Evolutionary conservation across 1,140 invertebrate species (phyloP), one percentile per base, ranked within the genome.

Genomic region (Periplaneta americana): DNA sequence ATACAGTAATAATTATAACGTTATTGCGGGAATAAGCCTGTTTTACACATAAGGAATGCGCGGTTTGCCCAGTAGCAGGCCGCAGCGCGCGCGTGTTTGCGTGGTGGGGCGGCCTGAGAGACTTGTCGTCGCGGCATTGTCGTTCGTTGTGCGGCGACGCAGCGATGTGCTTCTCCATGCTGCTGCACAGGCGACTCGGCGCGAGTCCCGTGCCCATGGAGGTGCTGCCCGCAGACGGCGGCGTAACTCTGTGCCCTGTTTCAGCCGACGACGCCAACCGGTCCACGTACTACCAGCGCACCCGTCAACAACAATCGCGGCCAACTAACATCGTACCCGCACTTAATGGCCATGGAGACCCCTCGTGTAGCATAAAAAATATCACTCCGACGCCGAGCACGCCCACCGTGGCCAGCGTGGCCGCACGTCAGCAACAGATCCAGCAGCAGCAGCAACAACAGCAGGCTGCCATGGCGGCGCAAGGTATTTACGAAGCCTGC

Each of bases 371-470:
- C n/a, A 22, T 35, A 13, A 39, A 80, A 39, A 80, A 80, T 15
- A 74, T 35, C 28, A 35, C 33, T 31, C 80, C 80, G 13, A 32
- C 81, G 11, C 39, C 75, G 10, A 31, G 75, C 36, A 77, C 34
- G 8, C 39, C 39, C 39, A n/a, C 37, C 9, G 79, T 48, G 1
- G 11, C 28, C 31, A 31, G n/a, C 31, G 0, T 79, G 18, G 34
- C 79, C 1, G 34, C 31, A 33, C 34, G 34, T 32, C 82, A 80
- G 34, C 79, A 80, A 31, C 82, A 79, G 74, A 34, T 75, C 57
- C 78, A 66, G 39, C 85, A 84, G 48, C 84, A 82, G 57, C 85
- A 81, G n/a, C 84, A 84, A 32, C 83, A 81, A 32, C 85, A 84
- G 8, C 85, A 85, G n/a, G 48, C 48, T 28, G 34, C 82, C 84